Conservation (phyloP, 1,140 invertebrate genomes). For the Brachystomella parvula region DNA sequence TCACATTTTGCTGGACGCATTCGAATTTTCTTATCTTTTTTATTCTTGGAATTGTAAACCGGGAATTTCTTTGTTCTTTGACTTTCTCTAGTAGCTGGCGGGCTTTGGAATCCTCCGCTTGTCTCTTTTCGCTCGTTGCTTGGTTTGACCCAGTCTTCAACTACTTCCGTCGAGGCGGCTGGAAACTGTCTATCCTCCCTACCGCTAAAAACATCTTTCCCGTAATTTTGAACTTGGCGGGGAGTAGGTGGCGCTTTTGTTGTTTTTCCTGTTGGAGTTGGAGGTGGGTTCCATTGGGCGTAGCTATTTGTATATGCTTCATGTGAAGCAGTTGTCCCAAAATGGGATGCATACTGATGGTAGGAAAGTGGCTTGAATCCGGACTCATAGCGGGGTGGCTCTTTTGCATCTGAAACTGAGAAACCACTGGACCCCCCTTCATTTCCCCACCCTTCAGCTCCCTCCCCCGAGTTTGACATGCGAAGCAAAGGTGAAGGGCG, state of each 20-base stretch:
- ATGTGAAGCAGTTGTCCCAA: constrained; percentile 15
- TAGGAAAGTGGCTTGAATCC: constrained; percentile 27
- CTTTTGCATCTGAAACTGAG: constrained; percentile 13
- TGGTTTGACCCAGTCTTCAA: constrained; percentile 31
- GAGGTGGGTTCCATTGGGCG: not conserved
- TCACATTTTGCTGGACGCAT: constrained; percentile 31
- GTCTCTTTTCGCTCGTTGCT: constrained; percentile 8
- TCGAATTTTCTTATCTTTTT: not conserved
- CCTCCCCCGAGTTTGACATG: no score
- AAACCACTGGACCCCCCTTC: not conserved
- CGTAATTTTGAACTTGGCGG: not conserved
- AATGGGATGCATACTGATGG: constrained; percentile 23
- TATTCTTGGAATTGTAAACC: constrained; percentile 1
- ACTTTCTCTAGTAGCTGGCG: not conserved
- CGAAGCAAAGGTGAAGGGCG: not conserved
- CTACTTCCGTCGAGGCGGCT: constrained; percentile 26
- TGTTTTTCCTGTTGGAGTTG: not conserved
- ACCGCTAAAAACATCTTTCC: not conserved
- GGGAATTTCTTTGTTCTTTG: not conserved
- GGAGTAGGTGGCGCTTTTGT: not conserved
- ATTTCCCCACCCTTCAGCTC: not conserved
- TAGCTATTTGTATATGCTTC: constrained; percentile 13
- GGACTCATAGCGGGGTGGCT: constrained; percentile 23
- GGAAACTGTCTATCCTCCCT: not conserved
- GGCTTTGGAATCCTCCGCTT: not conserved